Base-by-base conservation (phyloP, 2,797 vertebrate genomes). In the Thaleichthys pacificus region DNA sequence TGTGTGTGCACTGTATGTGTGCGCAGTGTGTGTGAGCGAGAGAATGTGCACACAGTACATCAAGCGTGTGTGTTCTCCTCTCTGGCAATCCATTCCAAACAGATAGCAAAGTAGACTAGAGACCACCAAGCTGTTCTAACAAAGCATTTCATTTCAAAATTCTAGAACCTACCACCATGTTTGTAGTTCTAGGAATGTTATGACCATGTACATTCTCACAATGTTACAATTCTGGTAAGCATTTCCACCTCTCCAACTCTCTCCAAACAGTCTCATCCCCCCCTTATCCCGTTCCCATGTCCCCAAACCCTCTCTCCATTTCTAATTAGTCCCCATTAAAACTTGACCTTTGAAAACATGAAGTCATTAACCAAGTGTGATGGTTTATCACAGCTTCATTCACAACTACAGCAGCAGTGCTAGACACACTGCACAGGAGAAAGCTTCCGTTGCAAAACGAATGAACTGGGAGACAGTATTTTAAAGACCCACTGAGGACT, bases 271-370 rank as follows among this genome's bases (percentile, higher is more conserved):
- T 42, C 7, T 42, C 9, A 5, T 42, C 7, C 38, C 9, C 9
- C 38, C 38, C 1, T 24, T 42, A 42, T 42, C 9, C 32, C 4
- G 5, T 42, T 11, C 38, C 38, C 38, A 2, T 35, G 38, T 42
- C 38, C 38, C 38, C 9, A 42, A 42, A 78, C 64, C 4, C 32
- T 57, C 74, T 63, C 24, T 61, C 49, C 1, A 24, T 72, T 72
- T 64, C 42, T 67, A 58, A 68, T 21, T 68, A 38, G 42, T 70
- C 69, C 62, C 54, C 63, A 61, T 72, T 72, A 69, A 26, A 73
- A 75, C 62, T 9, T 61, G 67, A 65, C 42, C 72, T 42, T 67
- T 66, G 61, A 69, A 60, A 67, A 71, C 63, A 74, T 66, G 60
- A 49, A 2, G 61, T 68, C 22, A 67, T 72, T 24, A 75, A 54